Evolutionary conservation across 2,113 vertebrate genomes (phyloP), one percentile per base, ranked within the genome.

Genomic region (Tetrax tetrax): DNA sequence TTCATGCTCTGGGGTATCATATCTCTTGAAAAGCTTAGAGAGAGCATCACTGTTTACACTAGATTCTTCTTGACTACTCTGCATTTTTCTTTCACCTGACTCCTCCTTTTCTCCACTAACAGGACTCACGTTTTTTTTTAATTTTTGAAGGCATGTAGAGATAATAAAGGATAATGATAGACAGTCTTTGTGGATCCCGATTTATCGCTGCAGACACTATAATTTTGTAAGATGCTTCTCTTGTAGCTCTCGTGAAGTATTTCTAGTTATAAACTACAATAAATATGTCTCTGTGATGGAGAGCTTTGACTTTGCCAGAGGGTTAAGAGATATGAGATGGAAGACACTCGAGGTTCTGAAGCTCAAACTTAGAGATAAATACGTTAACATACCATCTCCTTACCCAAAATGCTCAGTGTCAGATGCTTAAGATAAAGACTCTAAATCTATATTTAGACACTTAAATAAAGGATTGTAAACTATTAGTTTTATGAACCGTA

Each of bases 251-350:
- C 0, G 0, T 72, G 37, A 84, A 84, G 11, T 69, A 48, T 79
- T 94, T 92, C 84, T 24, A 84, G 53, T 50, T 65, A 69, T 69
- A 45, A 91, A 82, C 33, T 74, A 92, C 86, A 90, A 93, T 87
- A 94, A 90, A 53, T 53, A 92, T 12, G 41, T 71, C n/a, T 64
- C 51, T 79, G 45, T 68, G 57, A 33, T 8, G 9, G 25, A 92
- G 56, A 83, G 33, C 37, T 45, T 68, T 71, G 72, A 89, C 72
- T 83, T 70, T 92, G 35, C 48, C 72, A 94, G 31, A 68, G 21
- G 23, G 19, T 51, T 75, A 78, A 81, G 56, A 84, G 60, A 82
- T 41, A 57, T 4, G 59, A 94, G 70, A 91, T 33, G 9, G 43
- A 91, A 95, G 69, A 95, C 28, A 77, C 18, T 31, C 77, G 64